A percentile compares a stretch with the other conserved stretches of the same genome.
Conservation (phyloP, 2,113 vertebrate species). For the Albula glossodonta region DNA sequence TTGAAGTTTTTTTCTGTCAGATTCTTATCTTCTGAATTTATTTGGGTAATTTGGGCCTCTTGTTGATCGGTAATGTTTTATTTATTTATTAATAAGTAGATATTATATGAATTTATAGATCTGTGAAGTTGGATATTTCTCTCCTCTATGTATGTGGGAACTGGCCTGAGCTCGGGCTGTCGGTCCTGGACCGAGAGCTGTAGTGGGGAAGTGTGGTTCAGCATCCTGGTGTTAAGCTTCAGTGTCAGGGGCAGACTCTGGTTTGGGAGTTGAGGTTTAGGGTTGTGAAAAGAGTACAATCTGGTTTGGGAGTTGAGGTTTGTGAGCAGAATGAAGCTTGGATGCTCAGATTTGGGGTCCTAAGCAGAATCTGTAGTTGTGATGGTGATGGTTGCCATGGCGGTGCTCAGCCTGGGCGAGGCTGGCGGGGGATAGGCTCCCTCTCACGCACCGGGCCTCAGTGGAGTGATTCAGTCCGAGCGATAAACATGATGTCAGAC, state of each 20-base stretch:
- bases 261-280: neutral
- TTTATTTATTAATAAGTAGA: no score
- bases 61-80: neutral
- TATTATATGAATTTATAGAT: no score
- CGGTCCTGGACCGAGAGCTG: no score
- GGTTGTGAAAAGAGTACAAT: neutral
- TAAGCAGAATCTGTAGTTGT: neutral
- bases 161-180: no score
- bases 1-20: neutral
- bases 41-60: neutral
- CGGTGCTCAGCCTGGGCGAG: neutral
- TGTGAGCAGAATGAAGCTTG: neutral
- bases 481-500: conserved; percentile 77
- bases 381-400: neutral
- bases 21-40: neutral
- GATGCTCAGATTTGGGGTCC: neutral
- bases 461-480: conserved; percentile 72
- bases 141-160: no score
- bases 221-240: no score
- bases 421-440: conserved; percentile 69
- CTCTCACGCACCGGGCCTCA: conserved; percentile 62
- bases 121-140: no score
- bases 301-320: no score
- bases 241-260: no score
- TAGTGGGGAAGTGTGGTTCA: no score